Base-by-base conservation (phyloP, 1,140 invertebrate species). In the Penaeus vannamei region DNA sequence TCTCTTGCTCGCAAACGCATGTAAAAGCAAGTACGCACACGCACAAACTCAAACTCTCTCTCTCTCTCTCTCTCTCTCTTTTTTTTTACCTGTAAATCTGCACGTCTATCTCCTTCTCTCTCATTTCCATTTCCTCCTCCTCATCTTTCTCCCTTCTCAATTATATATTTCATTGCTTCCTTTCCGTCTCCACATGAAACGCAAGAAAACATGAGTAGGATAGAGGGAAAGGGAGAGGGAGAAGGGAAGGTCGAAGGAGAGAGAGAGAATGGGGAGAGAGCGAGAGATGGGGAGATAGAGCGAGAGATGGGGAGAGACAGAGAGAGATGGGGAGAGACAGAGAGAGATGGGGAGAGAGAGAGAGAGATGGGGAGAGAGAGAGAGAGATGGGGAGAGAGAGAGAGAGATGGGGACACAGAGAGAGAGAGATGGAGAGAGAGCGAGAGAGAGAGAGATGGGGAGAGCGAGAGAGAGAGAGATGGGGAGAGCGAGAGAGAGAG, bases 341-440 rank as follows among this genome's bases (percentile, higher is more conserved):
- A 64, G 62, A 85, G 36, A 85, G 26, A 85, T 4, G 17, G 46
- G 19, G 46, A 29, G 20, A 46, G 64, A 86, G 36, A 42, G 26
- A 23, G 26, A 23, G 23, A 32, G 10, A 23, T 7, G 22, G 26
- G 19, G 14, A 42, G 12, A 22, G 36, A 20, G 53, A 20, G 36
- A 53, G 80, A 82, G 80, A 82, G 80, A 82, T 32, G 46, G 80
- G 46, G 80, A 82, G 80, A 82, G 80, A 82, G 80, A 82, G 42
- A 77, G 72, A 77, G 23, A 77, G 72, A 77, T 29, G 29, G 23
- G 29, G 23, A 77, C 17, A 77, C 23, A 77, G 72, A 77, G 72
- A 77, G 26, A 77, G 72, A 77, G 72, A 77, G 72, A 77, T 22
- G 29, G 72, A 77, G 72, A 77, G 72, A 77, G 72, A 77, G 72